Evolutionary conservation across 37 sponge, comb jelly and placozoan genomes (phyloP).

Genomic region (Petrosia ficiformis): DNA sequence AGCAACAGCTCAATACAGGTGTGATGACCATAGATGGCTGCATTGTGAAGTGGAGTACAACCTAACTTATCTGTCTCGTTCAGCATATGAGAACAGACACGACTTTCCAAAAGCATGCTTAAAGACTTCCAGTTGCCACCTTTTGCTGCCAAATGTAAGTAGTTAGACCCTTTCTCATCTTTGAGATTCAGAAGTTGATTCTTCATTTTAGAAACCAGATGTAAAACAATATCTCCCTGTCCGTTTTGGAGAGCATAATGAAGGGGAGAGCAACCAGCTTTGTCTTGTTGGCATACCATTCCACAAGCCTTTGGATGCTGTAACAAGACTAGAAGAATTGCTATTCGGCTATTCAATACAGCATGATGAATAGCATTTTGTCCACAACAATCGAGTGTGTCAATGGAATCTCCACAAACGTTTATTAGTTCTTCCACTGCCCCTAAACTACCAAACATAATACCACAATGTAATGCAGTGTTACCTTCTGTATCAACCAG

Average conservation of each 20-base stretch:
- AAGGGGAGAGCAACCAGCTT: conserved; percentile 34
- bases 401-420: conserved; percentile 4
- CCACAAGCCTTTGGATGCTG: conserved; percentile 16
- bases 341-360: conserved; percentile 20
- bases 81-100: conserved; percentile 18
- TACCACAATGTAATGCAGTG: conserved; percentile 83
- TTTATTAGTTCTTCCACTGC: conserved; percentile 38
- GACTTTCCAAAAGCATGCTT: conserved; percentile 27
- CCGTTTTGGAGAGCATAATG: conserved; percentile 38
- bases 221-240: conserved; percentile 10
- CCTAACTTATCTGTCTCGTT: conserved; percentile 66
- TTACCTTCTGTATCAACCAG: conserved; percentile 62
- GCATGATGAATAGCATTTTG: conserved; percentile 63
- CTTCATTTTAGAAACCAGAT: conserved; percentile 18
- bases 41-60: conserved; percentile 80
- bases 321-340: conserved; percentile 15
- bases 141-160: conserved; percentile 64
- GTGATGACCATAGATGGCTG: conserved; percentile 44
- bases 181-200: conserved; percentile 17
- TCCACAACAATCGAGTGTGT: conserved; percentile 23
- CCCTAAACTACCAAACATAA: conserved; percentile 19
- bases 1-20: conserved; percentile 72
- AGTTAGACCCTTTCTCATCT: conserved; percentile 52
- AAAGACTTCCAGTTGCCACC: conserved; percentile 50
- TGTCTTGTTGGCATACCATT: conserved; percentile 28